Base-by-base conservation (phyloP, 2,888 invertebrate genomes). In the Drosophila eohydei region DNA sequence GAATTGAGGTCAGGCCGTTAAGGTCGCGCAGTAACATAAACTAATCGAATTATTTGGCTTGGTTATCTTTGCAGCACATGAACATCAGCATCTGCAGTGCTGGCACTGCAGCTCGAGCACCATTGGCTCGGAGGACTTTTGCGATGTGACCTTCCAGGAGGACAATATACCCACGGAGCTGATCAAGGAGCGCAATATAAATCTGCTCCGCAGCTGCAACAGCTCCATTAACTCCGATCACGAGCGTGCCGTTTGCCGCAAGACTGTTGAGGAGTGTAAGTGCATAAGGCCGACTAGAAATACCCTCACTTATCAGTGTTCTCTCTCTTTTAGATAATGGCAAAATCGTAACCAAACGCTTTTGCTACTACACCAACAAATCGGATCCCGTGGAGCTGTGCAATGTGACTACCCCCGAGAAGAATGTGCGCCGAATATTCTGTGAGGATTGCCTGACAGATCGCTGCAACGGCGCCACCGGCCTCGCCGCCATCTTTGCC, bases 81-180 rank as follows among this genome's bases (percentile, higher is more conserved):
- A 81, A 32, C 69, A 73, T 14, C 44, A 83, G n/a, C 77, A 71
- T 12, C 74, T 92, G 44, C 81, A 92, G 66, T 92, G 92, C 65
- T 92, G 92, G 91, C 92, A 92, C 52, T 92, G 92, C 65, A 91
- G 92, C 68, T 92, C 92, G 11, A 91, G 91, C 52, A 92, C 92
- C 55, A 71, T 84, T 21, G 92, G 92, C 0, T 81, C 92, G 43
- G 92, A 92, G 70, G 82, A 91, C 40, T 92, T 92, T 57, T 92
- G 92, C 48, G 92, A 85, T 48, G 80, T 78, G 5, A 86, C 85
- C 61, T 92, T 92, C 62, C 86, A 89, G 63, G 91, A 92, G 80
- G 89, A 87, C 44, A 89, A 78, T 40, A 90, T 92, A 54, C 92
- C 92, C 11, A 76, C 69, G 4, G 86, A 87, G 1, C 50, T 87